Evolutionary conservation across 2,888 invertebrate species (phyloP).

Genomic region (Darwinula stevensoni): DNA sequence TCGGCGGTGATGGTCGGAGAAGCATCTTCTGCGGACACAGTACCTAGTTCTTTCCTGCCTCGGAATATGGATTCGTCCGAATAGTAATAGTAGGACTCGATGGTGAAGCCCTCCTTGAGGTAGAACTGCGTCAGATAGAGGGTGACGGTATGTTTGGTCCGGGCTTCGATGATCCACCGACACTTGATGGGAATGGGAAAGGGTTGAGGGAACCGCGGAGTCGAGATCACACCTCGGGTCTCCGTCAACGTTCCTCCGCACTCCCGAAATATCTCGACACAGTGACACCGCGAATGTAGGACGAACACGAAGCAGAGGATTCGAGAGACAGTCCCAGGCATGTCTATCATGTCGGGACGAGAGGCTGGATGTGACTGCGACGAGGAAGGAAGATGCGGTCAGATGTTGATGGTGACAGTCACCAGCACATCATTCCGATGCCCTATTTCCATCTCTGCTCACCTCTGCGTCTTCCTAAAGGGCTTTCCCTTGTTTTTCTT

Average conservation of each 20-base stretch:
- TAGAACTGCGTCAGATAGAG: conserved; percentile 67
- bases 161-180: conserved; percentile 59
- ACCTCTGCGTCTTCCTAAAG: no score
- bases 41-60: conserved; percentile 12
- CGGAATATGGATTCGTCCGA: conserved; percentile 10
- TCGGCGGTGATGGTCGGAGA: conserved; percentile 19
- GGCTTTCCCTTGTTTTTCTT: no score
- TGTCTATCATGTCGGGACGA: no score
- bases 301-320: no score
- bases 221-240: conserved; percentile 34
- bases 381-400: no score
- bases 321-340: no score
- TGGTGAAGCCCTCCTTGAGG: conserved; percentile 20
- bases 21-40: conserved; percentile 12
- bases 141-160: conserved; percentile 27
- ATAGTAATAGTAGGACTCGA: conserved; percentile 13
- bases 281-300: no score
- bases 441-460: no score
- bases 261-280: no score
- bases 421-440: no score
- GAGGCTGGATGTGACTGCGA: no score
- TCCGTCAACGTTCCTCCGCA: background rate
- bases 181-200: conserved; percentile 56
- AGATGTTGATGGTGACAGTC: no score
- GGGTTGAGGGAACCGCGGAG: conserved; percentile 51